Conservation (phyloP, 2,888 invertebrate genomes). For the Meiosimyza platycephala region DNA sequence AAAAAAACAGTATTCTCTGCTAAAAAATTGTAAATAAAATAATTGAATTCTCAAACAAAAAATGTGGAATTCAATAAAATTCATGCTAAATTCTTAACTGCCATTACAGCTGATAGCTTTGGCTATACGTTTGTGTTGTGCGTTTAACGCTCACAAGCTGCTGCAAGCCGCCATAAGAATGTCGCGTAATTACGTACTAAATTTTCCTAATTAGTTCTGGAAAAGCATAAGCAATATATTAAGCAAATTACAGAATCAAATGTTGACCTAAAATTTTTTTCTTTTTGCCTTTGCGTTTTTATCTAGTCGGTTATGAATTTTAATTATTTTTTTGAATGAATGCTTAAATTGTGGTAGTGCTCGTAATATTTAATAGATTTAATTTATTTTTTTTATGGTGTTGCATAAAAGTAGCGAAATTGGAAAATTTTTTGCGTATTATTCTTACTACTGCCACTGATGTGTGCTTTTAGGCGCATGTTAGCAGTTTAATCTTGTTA, state of each 20-base stretch:
- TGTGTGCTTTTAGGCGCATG: too few relatives aligned
- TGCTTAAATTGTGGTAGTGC: neutral
- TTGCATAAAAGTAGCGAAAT: conserved; percentile 1
- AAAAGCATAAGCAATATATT: conserved; percentile 16
- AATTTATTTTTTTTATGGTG: conserved; percentile 19
- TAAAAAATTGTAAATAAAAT: too few relatives aligned
- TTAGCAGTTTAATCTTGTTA: too few relatives aligned
- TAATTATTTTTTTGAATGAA: conserved; percentile 43
- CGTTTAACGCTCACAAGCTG: neutral
- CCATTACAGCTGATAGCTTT: too few relatives aligned
- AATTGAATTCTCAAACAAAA: too few relatives aligned
- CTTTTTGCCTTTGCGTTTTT: neutral
- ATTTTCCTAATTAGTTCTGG: conserved; percentile 41
- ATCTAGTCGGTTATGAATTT: conserved; percentile 52
- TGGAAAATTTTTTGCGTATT: neutral
- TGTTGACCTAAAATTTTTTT: neutral
- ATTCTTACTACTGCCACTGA: too few relatives aligned
- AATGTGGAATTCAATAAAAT: too few relatives aligned
- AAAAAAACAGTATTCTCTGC: too few relatives aligned
- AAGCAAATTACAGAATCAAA: conserved; percentile 17
- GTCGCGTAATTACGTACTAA: conserved; percentile 41
- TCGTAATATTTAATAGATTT: conserved; percentile 30
- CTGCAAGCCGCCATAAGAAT: neutral
- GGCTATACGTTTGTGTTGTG: too few relatives aligned
- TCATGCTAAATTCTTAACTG: too few relatives aligned